A percentile compares a stretch with the other conserved stretches of the same genome.
phyloP scores from a whole-genome alignment of 1,140 invertebrate species.

The Diorhabda elongata region DNA sequence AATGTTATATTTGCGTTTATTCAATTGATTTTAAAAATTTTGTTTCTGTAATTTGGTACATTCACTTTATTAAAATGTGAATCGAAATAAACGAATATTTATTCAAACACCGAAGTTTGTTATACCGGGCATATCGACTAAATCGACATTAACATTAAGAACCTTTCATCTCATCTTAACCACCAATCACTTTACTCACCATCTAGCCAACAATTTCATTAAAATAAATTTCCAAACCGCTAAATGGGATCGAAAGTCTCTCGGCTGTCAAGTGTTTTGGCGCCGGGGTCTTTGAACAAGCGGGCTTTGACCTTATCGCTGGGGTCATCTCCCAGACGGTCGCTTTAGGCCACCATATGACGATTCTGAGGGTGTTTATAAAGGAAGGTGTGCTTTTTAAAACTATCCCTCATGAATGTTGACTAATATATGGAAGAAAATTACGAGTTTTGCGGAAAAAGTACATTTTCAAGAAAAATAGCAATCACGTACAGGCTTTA shows the following conservation, averaged over 20 bases:
- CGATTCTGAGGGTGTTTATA: slow-evolving; percentile 21
- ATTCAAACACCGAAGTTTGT: no score
- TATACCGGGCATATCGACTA: no score
- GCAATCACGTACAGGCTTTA: no score
- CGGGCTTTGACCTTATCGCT: slow-evolving; percentile 37
- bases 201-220: slow-evolving; percentile 13
- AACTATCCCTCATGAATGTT: not conserved
- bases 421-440: not conserved
- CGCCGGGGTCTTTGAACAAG: slow-evolving; percentile 43
- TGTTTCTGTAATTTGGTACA: no score
- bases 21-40: no score
- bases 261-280: slow-evolving; percentile 42
- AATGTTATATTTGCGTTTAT: no score
- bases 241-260: slow-evolving; percentile 18
- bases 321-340: slow-evolving; percentile 29
- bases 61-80: no score
- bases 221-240: slow-evolving; percentile 18
- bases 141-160: not conserved
- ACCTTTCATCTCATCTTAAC: slow-evolving; percentile 6
- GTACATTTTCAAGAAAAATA: no score
- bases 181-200: slow-evolving; percentile 10
- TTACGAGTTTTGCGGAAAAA: not conserved
- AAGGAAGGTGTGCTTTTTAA: not conserved
- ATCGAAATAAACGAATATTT: no score
- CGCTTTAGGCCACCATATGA: slow-evolving; percentile 28